A percentile compares a stretch with the other conserved stretches of the same genome.
Evolutionary conservation across 2,797 vertebrate species (phyloP).

Genomic region (Poliocrania exsul): DNA sequence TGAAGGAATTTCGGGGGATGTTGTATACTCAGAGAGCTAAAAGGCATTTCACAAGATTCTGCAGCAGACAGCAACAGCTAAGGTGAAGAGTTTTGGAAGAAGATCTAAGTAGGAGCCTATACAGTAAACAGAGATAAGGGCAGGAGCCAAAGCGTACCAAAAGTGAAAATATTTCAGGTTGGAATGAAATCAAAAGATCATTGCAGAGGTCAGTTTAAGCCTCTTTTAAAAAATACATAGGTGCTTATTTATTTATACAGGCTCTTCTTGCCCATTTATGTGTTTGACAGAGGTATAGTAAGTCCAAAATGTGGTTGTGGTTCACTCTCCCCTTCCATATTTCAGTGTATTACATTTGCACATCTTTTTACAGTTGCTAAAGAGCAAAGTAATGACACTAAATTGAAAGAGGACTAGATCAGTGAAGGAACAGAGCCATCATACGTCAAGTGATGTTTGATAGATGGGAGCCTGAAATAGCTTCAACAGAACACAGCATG

Average conservation of each 20-base stretch:
- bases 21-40: not conserved
- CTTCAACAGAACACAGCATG: not conserved
- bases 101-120: not conserved
- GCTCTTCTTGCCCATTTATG: not conserved
- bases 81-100: constrained; percentile 20
- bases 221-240: not conserved
- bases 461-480: not conserved
- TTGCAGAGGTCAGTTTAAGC: not conserved
- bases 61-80: not conserved
- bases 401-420: not conserved
- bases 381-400: not conserved
- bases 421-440: not conserved
- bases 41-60: not conserved
- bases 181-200: not conserved
- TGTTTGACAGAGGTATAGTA: not conserved
- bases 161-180: constrained; percentile 18
- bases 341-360: not conserved
- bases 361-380: not conserved
- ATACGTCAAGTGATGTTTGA: not conserved
- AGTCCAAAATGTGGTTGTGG: not conserved
- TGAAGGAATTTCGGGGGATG: constrained; percentile 4
- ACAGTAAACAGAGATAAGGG: not conserved
- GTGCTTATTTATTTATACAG: not conserved
- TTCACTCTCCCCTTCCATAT: not conserved
- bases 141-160: not conserved